Evolutionary conservation across 1,140 invertebrate genomes (phyloP).

Genomic region (Hirudo medicinalis): DNA sequence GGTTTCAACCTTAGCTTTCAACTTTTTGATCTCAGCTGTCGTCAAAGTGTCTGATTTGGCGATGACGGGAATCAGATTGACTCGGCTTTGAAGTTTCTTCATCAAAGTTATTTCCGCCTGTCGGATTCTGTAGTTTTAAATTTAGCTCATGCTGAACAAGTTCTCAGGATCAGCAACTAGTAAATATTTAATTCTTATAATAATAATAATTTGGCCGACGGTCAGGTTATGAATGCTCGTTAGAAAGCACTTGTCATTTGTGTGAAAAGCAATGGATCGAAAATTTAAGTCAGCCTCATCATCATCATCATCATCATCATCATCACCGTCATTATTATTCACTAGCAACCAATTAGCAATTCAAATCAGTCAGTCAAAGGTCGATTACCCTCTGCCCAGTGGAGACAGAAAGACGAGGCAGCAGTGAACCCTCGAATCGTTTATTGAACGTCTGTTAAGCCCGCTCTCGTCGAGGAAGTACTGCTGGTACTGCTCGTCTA

Average conservation of each 20-base stretch:
- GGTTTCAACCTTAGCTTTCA: constrained; percentile 59
- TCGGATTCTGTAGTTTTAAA: background rate
- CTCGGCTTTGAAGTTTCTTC: constrained; percentile 89
- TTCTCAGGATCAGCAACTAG: too few relatives aligned
- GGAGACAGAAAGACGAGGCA: constrained; percentile 94
- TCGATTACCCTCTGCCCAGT: constrained; percentile 75
- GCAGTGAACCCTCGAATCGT: constrained; percentile 87
- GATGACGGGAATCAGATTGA: constrained; percentile 92
- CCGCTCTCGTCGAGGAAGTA: constrained; percentile 89
- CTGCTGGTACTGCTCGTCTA: constrained; percentile 87
- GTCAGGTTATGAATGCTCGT: too few relatives aligned
- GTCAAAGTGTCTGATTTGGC: constrained; percentile 99
- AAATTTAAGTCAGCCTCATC: too few relatives aligned
- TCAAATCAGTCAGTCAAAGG: too few relatives aligned
- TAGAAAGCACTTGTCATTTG: too few relatives aligned
- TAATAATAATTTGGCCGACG: too few relatives aligned
- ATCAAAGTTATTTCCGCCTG: constrained; percentile 93
- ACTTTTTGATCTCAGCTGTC: constrained; percentile 81
- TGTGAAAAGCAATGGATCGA: too few relatives aligned
- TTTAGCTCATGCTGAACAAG: too few relatives aligned
- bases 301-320: too few relatives aligned
- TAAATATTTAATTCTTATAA: too few relatives aligned
- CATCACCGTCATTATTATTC: too few relatives aligned
- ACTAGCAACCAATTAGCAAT: too few relatives aligned
- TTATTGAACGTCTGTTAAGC: constrained; percentile 72